Conservation (phyloP, 2,888 invertebrate genomes). For the Hyppa rectilinea region DNA sequence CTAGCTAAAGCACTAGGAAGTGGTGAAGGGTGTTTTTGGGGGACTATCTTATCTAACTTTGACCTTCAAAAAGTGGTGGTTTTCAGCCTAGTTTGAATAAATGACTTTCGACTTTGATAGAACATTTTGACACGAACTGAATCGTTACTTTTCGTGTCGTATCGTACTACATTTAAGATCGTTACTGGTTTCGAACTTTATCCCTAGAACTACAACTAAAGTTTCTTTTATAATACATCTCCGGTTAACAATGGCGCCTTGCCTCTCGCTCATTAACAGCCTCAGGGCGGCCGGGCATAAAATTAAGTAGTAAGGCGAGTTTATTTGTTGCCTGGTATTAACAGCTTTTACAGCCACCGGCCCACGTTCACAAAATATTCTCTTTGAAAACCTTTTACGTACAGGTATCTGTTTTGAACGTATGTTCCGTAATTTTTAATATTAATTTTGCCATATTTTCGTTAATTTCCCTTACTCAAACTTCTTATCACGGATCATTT, state of each 20-base stretch:
- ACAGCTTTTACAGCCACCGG: slow-evolving; percentile 38
- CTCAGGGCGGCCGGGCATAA: slow-evolving; percentile 54
- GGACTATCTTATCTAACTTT: no score
- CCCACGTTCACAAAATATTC: slow-evolving; percentile 35
- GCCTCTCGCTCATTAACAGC: slow-evolving; percentile 60
- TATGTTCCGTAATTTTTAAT: background rate
- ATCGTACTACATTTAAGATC: background rate
- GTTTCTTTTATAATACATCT: slow-evolving; percentile 26
- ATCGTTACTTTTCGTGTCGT: background rate
- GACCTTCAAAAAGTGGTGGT: no score
- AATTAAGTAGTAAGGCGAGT: slow-evolving; percentile 63
- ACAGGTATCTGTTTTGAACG: slow-evolving; percentile 18
- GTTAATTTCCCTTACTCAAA: background rate
- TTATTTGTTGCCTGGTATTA: slow-evolving; percentile 64
- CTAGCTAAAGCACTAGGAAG: no score
- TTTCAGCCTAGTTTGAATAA: no score
- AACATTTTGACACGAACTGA: background rate
- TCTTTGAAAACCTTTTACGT: slow-evolving; percentile 31
- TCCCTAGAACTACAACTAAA: slow-evolving; percentile 3
- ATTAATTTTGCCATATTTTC: background rate
- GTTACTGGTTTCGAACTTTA: background rate
- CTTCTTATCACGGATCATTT: background rate
- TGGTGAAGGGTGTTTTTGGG: no score
- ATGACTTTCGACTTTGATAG: no score
- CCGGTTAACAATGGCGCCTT: slow-evolving; percentile 37